phyloP scores from a whole-genome alignment of 2,113 vertebrate genomes.

The Charina bottae region DNA sequence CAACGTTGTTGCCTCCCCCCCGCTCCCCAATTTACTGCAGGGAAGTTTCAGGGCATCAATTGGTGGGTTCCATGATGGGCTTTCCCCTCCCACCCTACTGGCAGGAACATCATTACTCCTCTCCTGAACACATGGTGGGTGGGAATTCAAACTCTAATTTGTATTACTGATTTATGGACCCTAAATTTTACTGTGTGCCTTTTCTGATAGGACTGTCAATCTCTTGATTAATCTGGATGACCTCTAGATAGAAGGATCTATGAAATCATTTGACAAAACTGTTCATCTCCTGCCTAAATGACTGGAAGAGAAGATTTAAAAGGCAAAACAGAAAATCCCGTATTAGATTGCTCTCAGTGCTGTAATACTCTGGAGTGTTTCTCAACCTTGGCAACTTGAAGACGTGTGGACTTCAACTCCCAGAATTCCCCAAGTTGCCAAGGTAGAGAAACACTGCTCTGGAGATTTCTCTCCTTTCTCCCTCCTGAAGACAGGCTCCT shows the following conservation, averaged over 20 bases:
- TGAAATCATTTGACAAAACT: neutral
- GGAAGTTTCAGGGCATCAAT: neutral
- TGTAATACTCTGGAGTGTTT: neutral
- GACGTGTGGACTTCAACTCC: too few relatives aligned
- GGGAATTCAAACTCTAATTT: neutral
- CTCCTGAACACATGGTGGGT: neutral
- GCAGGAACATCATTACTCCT: neutral
- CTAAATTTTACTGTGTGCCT: neutral
- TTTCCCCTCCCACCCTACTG: neutral
- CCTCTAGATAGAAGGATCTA: neutral
- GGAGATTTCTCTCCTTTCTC: neutral
- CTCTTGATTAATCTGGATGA: neutral
- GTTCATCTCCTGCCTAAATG: neutral
- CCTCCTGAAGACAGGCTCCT: neutral
- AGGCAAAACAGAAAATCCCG: neutral
- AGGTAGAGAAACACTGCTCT: neutral
- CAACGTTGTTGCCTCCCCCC: neutral
- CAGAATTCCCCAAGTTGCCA: too few relatives aligned
- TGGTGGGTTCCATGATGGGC: neutral
- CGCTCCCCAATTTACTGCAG: neutral
- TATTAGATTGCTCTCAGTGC: neutral
- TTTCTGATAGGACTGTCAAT: neutral
- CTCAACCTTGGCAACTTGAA: too few relatives aligned
- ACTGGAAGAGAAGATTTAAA: neutral
- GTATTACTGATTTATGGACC: neutral